Evolutionary conservation across 2,888 invertebrate genomes (phyloP).

Genomic region (Eucriotettix oculatus): DNA sequence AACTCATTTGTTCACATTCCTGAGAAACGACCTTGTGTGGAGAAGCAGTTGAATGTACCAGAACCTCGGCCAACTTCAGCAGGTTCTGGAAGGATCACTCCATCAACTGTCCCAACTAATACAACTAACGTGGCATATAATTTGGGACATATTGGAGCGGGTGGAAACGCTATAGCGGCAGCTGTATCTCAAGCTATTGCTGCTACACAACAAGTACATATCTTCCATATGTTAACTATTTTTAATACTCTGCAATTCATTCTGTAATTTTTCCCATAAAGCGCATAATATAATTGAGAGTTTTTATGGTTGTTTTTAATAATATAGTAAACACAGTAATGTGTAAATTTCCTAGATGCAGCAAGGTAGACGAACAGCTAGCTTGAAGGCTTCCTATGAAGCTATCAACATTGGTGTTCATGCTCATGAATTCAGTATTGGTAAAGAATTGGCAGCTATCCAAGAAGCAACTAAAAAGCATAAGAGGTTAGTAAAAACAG

Average conservation of each 20-base stretch:
- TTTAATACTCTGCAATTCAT: too few species aligned
- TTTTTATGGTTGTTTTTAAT: not conserved
- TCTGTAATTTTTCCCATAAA: too few species aligned
- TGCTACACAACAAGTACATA: conserved; percentile 68
- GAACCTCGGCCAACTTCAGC: conserved; percentile 11
- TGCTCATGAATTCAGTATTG: conserved; percentile 47
- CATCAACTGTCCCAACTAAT: conserved; percentile 21
- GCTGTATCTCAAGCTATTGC: conserved; percentile 93
- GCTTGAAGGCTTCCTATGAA: conserved; percentile 88
- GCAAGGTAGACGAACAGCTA: conserved; percentile 83
- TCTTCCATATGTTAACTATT: too few species aligned
- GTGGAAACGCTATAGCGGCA: conserved; percentile 74
- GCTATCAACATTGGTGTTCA: conserved; percentile 43
- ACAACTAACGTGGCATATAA: conserved; percentile 39
- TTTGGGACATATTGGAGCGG: conserved; percentile 71
- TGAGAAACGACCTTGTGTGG: conserved; percentile 30
- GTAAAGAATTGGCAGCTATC: conserved; percentile 51
- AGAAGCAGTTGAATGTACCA: conserved; percentile 17
- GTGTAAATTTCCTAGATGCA: conserved; percentile 49
- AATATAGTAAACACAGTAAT: conserved; percentile 1
- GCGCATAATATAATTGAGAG: too few species aligned
- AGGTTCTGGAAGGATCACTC: conserved; percentile 6
- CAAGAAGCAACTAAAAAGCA: conserved; percentile 46
- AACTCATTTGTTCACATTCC: conserved; percentile 33
- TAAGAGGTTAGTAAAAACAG: conserved; percentile 32